Evolutionary conservation across 2,113 vertebrate genomes (phyloP).

Genomic region (Otus sunia): DNA sequence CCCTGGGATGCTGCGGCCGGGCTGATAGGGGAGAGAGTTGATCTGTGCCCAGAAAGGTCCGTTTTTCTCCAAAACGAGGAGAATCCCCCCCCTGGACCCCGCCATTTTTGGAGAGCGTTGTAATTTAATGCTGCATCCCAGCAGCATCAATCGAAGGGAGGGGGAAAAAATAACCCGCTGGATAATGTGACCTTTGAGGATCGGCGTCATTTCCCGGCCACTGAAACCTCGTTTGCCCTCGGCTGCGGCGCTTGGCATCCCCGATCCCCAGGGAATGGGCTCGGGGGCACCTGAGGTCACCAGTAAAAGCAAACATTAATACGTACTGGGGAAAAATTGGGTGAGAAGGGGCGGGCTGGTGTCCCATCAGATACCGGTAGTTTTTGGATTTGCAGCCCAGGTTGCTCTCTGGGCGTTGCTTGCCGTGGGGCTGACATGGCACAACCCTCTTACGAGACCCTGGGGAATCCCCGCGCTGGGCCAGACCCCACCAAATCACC

Average conservation of each 20-base stretch:
- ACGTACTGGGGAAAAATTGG: background rate
- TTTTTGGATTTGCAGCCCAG: background rate
- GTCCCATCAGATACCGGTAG: conserved; percentile 28
- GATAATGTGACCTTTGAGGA: background rate
- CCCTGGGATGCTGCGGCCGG: background rate
- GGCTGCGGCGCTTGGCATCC: background rate
- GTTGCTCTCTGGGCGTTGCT: background rate
- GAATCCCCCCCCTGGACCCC: background rate
- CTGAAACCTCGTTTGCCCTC: background rate
- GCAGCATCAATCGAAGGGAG: background rate
- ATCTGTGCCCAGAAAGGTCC: background rate
- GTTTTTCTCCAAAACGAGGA: background rate
- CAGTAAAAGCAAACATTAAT: background rate
- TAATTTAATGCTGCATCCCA: background rate
- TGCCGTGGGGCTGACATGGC: background rate
- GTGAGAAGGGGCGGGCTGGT: conserved; percentile 26
- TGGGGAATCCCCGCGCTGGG: background rate
- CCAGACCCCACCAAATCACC: rapidly evolving
- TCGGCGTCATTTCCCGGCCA: rapidly evolving
- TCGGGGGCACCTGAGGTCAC: background rate
- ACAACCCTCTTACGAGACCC: background rate
- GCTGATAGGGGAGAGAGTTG: background rate
- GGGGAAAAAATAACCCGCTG: rapidly evolving
- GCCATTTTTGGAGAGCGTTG: rapidly evolving
- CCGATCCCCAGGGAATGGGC: background rate